These are phyloP conservation scores for Xanthostigma xanthostigma DNA, from an alignment of 2,888 invertebrate genomes.

Conservation along the genomic window DNA sequence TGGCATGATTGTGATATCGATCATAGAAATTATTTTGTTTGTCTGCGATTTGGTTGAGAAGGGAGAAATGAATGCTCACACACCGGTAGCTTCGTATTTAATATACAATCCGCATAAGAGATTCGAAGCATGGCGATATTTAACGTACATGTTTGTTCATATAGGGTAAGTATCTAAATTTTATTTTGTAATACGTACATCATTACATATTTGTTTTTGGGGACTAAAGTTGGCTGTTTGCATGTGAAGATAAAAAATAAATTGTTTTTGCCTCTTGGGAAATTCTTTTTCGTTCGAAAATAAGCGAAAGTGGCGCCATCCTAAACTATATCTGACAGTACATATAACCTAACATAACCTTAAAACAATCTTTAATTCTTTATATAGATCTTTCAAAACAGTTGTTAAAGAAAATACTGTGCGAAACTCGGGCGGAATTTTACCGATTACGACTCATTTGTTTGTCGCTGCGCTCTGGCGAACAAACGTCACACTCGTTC, in stretches of 20 bases:
- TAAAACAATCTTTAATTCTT: no score
- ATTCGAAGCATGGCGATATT: constrained; percentile 81
- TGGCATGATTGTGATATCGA: constrained; percentile 79
- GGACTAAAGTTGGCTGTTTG: background rate
- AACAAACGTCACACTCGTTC: no score
- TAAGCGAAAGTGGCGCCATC: background rate
- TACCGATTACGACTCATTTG: no score
- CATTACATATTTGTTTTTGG: background rate
- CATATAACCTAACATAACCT: no score
- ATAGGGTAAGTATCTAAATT: constrained; percentile 59
- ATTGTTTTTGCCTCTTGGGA: background rate
- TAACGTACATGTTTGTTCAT: constrained; percentile 94
- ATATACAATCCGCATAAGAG: constrained; percentile 81
- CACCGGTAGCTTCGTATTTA: constrained; percentile 65
- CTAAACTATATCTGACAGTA: no score
- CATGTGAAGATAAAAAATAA: background rate
- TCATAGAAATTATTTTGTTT: constrained; percentile 68
- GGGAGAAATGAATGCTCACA: constrained; percentile 38
- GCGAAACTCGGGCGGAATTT: no score
- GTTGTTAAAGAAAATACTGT: no score
- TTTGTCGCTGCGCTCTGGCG: no score
- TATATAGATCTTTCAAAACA: no score
- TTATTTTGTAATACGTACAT: background rate
- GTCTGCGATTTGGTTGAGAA: constrained; percentile 16
- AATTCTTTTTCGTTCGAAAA: background rate